Conservation (phyloP, 2,113 vertebrate genomes). For the Anser cygnoides region DNA sequence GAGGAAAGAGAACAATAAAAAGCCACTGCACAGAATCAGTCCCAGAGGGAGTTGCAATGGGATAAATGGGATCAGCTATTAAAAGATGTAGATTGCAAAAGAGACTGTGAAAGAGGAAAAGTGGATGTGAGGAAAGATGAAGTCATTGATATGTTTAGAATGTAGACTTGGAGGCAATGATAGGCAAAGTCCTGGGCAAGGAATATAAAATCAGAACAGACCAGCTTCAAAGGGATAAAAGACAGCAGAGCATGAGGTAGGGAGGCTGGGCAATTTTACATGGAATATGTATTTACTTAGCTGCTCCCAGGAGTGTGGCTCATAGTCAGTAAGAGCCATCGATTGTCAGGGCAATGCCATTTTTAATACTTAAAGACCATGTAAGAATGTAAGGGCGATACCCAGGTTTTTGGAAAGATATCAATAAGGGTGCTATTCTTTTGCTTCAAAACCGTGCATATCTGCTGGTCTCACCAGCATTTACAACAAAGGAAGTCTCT, state of each 20-base stretch:
- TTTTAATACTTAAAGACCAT: neutral
- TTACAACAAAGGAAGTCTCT: neutral
- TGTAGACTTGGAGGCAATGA: neutral
- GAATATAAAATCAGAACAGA: neutral
- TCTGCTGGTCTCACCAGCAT: neutral
- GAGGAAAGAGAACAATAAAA: conserved; percentile 56
- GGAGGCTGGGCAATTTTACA: neutral
- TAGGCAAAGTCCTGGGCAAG: neutral
- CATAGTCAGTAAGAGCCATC: neutral
- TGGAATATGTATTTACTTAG: neutral
- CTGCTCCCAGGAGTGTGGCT: neutral
- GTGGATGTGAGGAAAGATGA: neutral
- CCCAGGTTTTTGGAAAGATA: neutral
- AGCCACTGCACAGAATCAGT: neutral
- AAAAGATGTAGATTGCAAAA: conserved; percentile 6
- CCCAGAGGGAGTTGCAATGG: neutral
- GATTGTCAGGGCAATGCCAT: neutral
- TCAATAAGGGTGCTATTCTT: rapidly evolving
- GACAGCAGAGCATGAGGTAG: neutral
- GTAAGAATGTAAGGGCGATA: neutral
- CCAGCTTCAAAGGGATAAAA: neutral
- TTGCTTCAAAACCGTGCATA: neutral
- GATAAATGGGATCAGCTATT: neutral
- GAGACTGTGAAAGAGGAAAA: conserved; percentile 13
- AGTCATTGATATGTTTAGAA: neutral